These are phyloP conservation scores for Alethe castanea DNA, from an alignment of 2,113 vertebrate species.

Conservation along the genomic window DNA sequence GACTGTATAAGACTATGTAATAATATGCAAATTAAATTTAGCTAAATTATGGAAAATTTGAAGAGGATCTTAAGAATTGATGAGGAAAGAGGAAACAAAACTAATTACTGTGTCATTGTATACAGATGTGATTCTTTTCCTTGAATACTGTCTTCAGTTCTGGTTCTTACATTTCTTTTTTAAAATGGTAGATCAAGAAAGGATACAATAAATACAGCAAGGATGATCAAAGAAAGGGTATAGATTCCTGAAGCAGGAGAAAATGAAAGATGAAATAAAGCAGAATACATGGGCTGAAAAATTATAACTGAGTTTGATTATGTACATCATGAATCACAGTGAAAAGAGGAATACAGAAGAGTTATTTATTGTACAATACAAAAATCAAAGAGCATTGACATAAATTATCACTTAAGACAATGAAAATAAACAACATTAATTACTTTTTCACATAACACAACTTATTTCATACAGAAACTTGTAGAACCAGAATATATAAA, in stretches of 20 bases:
- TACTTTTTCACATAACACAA: background rate
- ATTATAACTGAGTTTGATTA: background rate
- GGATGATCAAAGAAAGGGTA: background rate
- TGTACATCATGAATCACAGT: background rate
- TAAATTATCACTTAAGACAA: background rate
- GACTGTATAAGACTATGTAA: background rate
- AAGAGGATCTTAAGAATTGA: background rate
- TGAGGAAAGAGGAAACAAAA: background rate
- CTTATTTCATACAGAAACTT: background rate
- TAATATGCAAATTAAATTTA: background rate
- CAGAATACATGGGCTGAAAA: background rate
- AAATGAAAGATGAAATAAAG: background rate
- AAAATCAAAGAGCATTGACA: background rate
- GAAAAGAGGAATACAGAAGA: background rate
- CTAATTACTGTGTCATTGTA: background rate
- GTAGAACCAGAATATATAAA: background rate
- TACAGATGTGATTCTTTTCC: background rate
- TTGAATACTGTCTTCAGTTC: background rate
- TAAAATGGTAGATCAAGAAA: background rate
- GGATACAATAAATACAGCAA: background rate
- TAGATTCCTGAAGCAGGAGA: background rate
- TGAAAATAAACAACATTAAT: background rate
- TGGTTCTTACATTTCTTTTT: background rate
- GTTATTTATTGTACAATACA: background rate
- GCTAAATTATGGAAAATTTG: background rate